Evolutionary conservation across 1,140 invertebrate genomes (phyloP).

Genomic region (Drosophila neocordata): DNA sequence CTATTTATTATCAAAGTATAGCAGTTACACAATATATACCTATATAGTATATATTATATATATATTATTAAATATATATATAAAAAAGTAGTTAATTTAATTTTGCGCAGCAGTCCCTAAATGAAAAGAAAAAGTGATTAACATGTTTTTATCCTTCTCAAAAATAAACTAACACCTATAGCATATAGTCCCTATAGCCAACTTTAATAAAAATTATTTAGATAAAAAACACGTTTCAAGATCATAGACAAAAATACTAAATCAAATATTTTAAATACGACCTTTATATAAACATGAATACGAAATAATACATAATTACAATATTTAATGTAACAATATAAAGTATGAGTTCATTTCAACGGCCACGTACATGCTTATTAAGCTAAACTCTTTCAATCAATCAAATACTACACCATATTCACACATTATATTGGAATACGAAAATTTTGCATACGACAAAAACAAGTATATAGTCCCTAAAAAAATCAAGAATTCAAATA

Average conservation of each 20-base stretch:
- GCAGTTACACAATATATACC: constrained; percentile 63
- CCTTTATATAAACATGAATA: constrained; percentile 44
- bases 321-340: constrained; percentile 19
- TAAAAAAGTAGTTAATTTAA: constrained; percentile 73
- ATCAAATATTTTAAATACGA: constrained; percentile 38
- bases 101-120: constrained; percentile 76
- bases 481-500: constrained; percentile 59
- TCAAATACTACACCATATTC: constrained; percentile 32
- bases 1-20: constrained; percentile 78
- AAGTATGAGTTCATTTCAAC: constrained; percentile 22
- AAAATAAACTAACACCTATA: constrained; percentile 61
- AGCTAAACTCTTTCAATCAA: constrained; percentile 48
- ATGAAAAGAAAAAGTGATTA: constrained; percentile 61
- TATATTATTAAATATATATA: constrained; percentile 29
- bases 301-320: constrained; percentile 45
- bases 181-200: constrained; percentile 75
- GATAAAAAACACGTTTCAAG: constrained; percentile 63
- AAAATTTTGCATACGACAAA: constrained; percentile 46
- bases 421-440: constrained; percentile 57
- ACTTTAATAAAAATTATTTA: constrained; percentile 69
- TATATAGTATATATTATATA: constrained; percentile 30
- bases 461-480: constrained; percentile 30
- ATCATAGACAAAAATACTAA: constrained; percentile 65
- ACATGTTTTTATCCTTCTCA: constrained; percentile 62
- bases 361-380: constrained; percentile 18